These are phyloP conservation scores for Periophthalmus modestus DNA, from an alignment of 2,113 vertebrate genomes.

Conservation along the genomic window DNA sequence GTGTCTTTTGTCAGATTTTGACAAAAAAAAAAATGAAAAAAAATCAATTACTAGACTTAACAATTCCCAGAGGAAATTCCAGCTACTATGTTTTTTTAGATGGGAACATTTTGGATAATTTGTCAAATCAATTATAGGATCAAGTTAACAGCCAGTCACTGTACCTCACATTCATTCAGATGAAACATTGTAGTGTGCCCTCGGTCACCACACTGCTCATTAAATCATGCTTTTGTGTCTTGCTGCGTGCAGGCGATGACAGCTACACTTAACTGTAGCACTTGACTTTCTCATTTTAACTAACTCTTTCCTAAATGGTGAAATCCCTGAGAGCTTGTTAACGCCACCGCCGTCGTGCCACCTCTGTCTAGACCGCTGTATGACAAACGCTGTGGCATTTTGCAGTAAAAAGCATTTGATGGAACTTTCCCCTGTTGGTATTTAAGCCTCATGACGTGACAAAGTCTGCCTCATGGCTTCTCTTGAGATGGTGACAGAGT, in stretches of 20 bases:
- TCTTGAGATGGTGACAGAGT: neutral
- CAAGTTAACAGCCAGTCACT: no score
- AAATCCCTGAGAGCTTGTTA: constrained; percentile 27
- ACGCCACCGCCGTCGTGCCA: constrained; percentile 15
- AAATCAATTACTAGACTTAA: no score
- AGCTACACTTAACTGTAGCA: neutral
- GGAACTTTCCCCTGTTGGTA: neutral
- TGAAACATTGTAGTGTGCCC: neutral
- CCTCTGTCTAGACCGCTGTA: neutral
- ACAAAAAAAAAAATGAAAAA: no score
- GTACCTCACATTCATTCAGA: neutral
- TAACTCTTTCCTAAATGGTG: neutral
- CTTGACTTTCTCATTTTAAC: neutral
- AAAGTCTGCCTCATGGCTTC: neutral
- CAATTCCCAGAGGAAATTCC: no score
- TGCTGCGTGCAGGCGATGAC: neutral
- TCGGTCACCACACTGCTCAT: neutral
- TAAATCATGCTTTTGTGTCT: neutral
- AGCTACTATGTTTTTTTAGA: no score
- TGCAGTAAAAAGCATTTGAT: constrained; percentile 1
- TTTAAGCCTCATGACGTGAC: constrained; percentile 1
- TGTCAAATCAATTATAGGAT: no score
- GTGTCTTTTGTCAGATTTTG: no score
- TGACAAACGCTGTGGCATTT: constrained; percentile 21
- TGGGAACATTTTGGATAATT: no score